phyloP scores from a whole-genome alignment of 2,888 invertebrate genomes.

The Zootermopsis nevadensis region DNA sequence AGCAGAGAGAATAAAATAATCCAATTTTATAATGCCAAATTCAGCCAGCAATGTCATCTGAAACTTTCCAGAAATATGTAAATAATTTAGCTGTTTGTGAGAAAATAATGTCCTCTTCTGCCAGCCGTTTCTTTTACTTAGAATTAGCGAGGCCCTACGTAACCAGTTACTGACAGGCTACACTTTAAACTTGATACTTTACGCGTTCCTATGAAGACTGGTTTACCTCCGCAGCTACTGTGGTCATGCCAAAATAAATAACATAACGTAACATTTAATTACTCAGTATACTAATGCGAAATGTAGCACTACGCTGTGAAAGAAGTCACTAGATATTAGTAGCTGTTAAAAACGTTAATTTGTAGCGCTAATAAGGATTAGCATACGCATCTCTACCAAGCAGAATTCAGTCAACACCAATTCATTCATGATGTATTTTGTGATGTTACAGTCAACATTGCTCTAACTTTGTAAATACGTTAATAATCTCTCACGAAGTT shows the following conservation, averaged over 20 bases:
- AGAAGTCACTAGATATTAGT: background rate
- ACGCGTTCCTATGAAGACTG: background rate
- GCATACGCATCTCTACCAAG: background rate
- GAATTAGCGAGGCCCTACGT: background rate
- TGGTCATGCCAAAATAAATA: background rate
- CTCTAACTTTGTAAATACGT: background rate
- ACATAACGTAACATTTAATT: background rate
- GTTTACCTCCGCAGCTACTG: background rate
- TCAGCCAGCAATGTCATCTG: background rate
- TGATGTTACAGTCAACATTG: background rate
- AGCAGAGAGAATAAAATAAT: background rate
- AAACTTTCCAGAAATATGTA: background rate
- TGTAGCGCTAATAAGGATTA: background rate
- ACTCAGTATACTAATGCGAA: background rate
- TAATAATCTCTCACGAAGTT: background rate
- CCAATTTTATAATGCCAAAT: background rate
- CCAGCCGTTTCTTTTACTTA: background rate
- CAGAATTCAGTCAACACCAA: background rate
- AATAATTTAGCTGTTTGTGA: background rate
- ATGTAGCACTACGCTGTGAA: background rate
- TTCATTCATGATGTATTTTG: background rate
- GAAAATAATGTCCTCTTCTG: background rate
- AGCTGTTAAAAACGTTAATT: background rate
- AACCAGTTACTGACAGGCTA: background rate
- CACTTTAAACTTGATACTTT: slow-evolving; percentile 7